Percentiles rank a stretch among this genome's conserved stretches.
These are phyloP conservation scores for Pomatostomus ruficeps DNA, from an alignment of 2,113 vertebrate genomes.

Conservation along the genomic window DNA sequence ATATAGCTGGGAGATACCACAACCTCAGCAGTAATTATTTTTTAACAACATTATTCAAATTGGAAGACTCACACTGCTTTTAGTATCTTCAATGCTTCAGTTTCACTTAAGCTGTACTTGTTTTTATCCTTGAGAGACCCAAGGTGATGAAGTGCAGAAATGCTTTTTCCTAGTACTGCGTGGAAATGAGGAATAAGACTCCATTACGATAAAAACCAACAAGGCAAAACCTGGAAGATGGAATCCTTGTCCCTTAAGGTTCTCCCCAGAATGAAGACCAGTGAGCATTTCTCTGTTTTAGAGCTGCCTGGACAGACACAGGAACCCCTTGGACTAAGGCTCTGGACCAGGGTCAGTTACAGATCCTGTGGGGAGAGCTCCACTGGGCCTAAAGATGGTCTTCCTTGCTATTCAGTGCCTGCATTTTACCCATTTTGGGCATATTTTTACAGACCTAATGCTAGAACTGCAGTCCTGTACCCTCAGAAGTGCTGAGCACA, in stretches of 20 bases:
- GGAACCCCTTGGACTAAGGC: neutral
- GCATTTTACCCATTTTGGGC: neutral
- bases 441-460: neutral
- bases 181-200: neutral
- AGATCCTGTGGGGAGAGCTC: neutral
- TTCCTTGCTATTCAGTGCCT: neutral
- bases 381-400: accelerated
- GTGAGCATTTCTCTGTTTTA: neutral
- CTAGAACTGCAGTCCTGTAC: neutral
- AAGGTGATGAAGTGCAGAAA: neutral
- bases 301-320: neutral
- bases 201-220: neutral
- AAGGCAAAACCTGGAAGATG: neutral
- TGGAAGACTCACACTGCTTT: neutral
- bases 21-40: neutral
- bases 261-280: neutral
- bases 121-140: neutral
- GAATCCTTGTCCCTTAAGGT: neutral
- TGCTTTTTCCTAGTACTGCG: neutral
- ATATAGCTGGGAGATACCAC: neutral
- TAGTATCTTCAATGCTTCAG: neutral
- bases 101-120: neutral
- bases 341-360: no score
- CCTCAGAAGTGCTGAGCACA: neutral
- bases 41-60: neutral